Percentiles rank a stretch among this genome's conserved stretches.
These are phyloP conservation scores for Nomada fabriciana DNA, from an alignment of 2,888 invertebrate species.

Conservation along the genomic window DNA sequence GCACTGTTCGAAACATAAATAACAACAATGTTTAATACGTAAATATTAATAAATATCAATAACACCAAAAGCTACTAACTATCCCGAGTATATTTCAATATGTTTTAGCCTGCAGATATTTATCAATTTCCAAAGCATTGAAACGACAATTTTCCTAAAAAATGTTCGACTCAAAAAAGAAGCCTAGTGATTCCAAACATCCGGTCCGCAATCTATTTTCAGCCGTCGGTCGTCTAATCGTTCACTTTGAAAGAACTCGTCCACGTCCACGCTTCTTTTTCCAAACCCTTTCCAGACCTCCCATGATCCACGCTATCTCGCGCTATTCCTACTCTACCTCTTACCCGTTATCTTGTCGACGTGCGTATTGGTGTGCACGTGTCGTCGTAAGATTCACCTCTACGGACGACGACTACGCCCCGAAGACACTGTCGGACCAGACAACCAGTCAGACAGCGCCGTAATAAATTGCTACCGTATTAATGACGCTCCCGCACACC, in stretches of 20 bases:
- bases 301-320: conserved; percentile 36
- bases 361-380: conserved; percentile 40
- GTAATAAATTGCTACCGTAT: conserved; percentile 83
- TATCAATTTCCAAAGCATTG: too few species aligned
- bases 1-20: too few species aligned
- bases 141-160: too few species aligned
- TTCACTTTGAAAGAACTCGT: background rate
- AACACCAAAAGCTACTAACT: too few species aligned
- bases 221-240: background rate
- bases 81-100: too few species aligned
- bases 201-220: too few species aligned
- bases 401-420: conserved; percentile 71
- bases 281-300: conserved; percentile 9
- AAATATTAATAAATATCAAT: too few species aligned
- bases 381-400: conserved; percentile 55
- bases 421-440: conserved; percentile 71
- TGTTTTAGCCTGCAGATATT: too few species aligned
- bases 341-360: conserved; percentile 39
- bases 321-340: conserved; percentile 52
- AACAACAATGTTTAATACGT: too few species aligned
- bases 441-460: conserved; percentile 77
- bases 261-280: background rate
- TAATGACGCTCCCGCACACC: conserved; percentile 76
- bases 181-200: background rate
- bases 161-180: background rate